Evolutionary conservation across 2,888 invertebrate genomes (phyloP).

Genomic region (Netelia fuscicornis): DNA sequence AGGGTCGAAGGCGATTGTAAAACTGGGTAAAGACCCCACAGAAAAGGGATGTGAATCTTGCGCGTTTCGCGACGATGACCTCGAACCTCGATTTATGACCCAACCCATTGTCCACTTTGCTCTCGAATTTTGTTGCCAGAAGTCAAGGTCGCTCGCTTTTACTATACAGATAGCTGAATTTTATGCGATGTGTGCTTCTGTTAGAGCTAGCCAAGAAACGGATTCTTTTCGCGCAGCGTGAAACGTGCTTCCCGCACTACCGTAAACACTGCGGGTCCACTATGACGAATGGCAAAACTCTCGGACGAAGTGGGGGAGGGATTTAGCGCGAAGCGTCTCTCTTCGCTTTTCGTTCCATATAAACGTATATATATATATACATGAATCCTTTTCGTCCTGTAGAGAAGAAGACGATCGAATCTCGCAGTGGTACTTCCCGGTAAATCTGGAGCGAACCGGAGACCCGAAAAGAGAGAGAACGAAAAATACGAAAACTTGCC

Average conservation of each 20-base stretch:
- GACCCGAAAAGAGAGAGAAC: slow-evolving; percentile 6
- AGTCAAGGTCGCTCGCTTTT: slow-evolving; percentile 78
- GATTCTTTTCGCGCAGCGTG: slow-evolving; percentile 78
- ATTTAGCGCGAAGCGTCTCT: slow-evolving; percentile 46
- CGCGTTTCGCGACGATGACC: slow-evolving; percentile 76
- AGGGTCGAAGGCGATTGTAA: slow-evolving; percentile 38
- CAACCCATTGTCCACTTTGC: slow-evolving; percentile 76
- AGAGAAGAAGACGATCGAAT: slow-evolving; percentile 36
- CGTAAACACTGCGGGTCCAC: slow-evolving; percentile 77
- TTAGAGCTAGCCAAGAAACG: slow-evolving; percentile 74
- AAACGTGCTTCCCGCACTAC: slow-evolving; percentile 77
- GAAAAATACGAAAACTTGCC: neutral
- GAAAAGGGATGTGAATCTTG: slow-evolving; percentile 55
- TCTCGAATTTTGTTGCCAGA: slow-evolving; percentile 71
- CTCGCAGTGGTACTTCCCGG: slow-evolving; percentile 19
- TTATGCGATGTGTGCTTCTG: slow-evolving; percentile 14
- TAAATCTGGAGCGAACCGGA: slow-evolving; percentile 59
- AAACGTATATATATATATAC: neutral
- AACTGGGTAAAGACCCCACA: slow-evolving; percentile 2
- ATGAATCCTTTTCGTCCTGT: slow-evolving; percentile 52
- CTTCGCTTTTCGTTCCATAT: neutral
- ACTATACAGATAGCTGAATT: neutral
- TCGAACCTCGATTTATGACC: slow-evolving; percentile 80
- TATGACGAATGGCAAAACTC: slow-evolving; percentile 71
- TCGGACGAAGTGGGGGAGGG: slow-evolving; percentile 6